Evolutionary conservation across 2,113 vertebrate genomes (phyloP).

Genomic region (Oceanites oceanicus): DNA sequence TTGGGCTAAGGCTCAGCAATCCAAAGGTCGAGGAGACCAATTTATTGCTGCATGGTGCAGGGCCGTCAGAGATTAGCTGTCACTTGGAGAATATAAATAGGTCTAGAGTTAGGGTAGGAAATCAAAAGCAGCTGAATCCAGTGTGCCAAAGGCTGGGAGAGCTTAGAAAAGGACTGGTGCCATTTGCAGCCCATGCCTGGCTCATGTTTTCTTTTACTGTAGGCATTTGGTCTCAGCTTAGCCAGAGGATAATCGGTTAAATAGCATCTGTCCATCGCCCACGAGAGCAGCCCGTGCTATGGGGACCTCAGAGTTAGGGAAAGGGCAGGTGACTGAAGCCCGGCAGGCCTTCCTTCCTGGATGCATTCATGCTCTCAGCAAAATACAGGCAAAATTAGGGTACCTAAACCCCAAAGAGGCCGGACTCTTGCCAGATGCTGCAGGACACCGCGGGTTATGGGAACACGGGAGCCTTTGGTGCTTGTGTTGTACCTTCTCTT

Average conservation of each 20-base stretch:
- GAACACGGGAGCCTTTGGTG: neutral
- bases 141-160: neutral
- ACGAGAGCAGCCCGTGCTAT: neutral
- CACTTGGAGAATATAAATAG: neutral
- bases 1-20: neutral
- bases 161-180: neutral
- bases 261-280: rapidly evolving
- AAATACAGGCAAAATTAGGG: neutral
- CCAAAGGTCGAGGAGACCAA: neutral
- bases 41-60: neutral
- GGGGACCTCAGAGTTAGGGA: rapidly evolving
- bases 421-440: neutral
- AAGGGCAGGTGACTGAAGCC: neutral
- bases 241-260: neutral
- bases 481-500: neutral
- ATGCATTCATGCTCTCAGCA: neutral
- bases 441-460: rapidly evolving
- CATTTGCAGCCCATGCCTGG: neutral
- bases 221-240: neutral
- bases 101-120: neutral
- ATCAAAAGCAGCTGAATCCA: neutral
- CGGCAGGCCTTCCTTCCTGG: neutral
- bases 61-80: rapidly evolving
- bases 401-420: neutral
- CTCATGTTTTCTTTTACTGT: neutral